phyloP scores from a whole-genome alignment of 2,888 invertebrate species.

The Scaeva pyrastri region DNA sequence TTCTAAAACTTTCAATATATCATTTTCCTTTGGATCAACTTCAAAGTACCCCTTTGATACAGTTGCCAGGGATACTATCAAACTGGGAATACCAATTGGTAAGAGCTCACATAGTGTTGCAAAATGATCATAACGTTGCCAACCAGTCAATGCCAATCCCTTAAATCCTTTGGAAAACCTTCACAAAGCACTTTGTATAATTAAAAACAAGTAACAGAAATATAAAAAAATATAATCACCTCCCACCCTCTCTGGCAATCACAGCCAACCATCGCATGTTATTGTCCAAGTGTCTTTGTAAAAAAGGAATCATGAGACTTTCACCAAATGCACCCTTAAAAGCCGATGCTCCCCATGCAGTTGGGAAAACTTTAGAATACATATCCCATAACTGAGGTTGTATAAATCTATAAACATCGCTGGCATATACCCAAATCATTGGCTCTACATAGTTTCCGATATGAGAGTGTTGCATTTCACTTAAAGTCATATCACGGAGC shows the following conservation, averaged over 20 bases:
- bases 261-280: conserved; percentile 89
- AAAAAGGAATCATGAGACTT: conserved; percentile 87
- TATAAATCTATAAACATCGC: conserved; percentile 87
- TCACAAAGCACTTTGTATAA: neutral
- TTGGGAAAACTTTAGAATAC: conserved; percentile 87
- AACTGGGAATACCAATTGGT: conserved; percentile 87
- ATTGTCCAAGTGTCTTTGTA: conserved; percentile 88
- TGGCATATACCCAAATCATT: conserved; percentile 93
- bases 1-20: conserved; percentile 85
- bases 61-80: conserved; percentile 87
- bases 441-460: conserved; percentile 89
- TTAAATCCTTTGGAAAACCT: conserved; percentile 82
- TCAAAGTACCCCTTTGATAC: conserved; percentile 87
- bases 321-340: conserved; percentile 92
- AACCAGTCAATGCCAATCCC: conserved; percentile 83
- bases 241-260: conserved; percentile 86
- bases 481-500: conserved; percentile 87
- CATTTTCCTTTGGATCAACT: conserved; percentile 84
- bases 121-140: conserved; percentile 88
- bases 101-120: conserved; percentile 88
- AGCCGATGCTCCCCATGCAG: conserved; percentile 90
- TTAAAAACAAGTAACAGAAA: conserved; percentile 20
- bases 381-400: conserved; percentile 87
- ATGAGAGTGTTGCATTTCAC: conserved; percentile 86
- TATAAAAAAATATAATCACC: conserved; percentile 78